Evolutionary conservation across 2,888 invertebrate species (phyloP).

Genomic region (Trichacis sp.): DNA sequence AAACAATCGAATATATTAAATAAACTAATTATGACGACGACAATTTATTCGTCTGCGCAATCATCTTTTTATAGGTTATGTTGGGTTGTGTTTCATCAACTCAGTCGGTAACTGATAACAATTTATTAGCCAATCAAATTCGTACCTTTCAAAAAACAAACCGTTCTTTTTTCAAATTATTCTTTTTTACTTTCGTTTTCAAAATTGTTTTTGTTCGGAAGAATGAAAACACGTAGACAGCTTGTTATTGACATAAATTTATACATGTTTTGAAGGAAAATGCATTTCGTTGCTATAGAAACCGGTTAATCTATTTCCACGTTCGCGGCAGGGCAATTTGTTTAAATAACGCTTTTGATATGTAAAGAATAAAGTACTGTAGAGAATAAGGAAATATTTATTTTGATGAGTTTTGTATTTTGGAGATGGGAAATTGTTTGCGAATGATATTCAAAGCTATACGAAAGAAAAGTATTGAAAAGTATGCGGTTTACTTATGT

Average conservation of each 20-base stretch:
- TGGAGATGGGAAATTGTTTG: conserved; percentile 40
- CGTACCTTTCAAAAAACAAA: no score
- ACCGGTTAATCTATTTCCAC: conserved; percentile 17
- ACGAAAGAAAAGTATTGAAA: conserved; percentile 32
- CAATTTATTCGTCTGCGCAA: no score
- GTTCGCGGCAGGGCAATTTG: conserved; percentile 17
- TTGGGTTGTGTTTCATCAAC: background rate
- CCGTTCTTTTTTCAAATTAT: background rate
- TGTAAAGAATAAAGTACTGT: background rate
- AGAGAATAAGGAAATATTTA: no score
- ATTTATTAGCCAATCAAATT: no score
- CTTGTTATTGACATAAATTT: no score
- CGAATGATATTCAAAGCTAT: conserved; percentile 22
- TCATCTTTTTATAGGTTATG: background rate
- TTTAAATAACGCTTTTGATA: background rate
- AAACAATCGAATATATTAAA: background rate
- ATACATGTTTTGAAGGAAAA: conserved; percentile 1
- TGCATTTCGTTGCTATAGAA: conserved; percentile 18
- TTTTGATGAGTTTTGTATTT: conserved; percentile 17
- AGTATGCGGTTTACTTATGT: conserved; percentile 19
- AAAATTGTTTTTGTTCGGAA: no score
- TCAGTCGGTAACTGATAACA: conserved; percentile 5
- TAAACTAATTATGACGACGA: background rate
- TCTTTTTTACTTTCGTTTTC: no score
- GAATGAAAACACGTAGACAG: background rate